A percentile compares a stretch with the other conserved stretches of the same genome.
Conservation (phyloP, 2,797 vertebrate genomes). For the Salarias fasciatus region DNA sequence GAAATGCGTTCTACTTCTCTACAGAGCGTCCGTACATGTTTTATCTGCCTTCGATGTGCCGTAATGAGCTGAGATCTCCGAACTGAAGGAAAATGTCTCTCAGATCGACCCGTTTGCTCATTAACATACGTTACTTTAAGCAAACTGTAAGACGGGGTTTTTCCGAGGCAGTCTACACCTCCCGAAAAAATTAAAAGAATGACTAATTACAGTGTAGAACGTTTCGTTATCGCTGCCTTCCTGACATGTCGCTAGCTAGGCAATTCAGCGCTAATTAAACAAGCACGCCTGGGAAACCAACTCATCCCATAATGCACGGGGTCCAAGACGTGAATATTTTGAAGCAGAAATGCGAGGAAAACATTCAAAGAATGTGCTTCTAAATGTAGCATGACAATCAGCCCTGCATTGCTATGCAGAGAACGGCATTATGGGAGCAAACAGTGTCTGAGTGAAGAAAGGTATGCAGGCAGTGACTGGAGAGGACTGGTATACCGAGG, state of each 20-base stretch:
- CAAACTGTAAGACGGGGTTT: neutral
- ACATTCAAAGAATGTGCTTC: slow-evolving; percentile 9
- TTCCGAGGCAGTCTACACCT: slow-evolving; percentile 16
- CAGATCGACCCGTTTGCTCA: slow-evolving; percentile 21
- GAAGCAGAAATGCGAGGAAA: slow-evolving; percentile 1
- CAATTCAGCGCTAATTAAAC: slow-evolving; percentile 22
- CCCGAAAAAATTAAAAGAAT: slow-evolving; percentile 9
- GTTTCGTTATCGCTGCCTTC: slow-evolving; percentile 6
- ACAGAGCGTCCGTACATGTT: neutral
- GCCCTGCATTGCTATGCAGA: slow-evolving; percentile 31
- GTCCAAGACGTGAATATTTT: slow-evolving; percentile 10
- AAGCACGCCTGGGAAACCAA: slow-evolving; percentile 12
- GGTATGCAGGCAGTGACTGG: slow-evolving; percentile 23
- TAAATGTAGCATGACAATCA: slow-evolving; percentile 25
- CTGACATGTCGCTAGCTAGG: slow-evolving; percentile 6
- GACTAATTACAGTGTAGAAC: slow-evolving; percentile 29
- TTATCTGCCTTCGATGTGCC: neutral
- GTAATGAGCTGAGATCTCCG: neutral
- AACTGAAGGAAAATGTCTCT: neutral
- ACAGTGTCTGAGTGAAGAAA: slow-evolving; percentile 24
- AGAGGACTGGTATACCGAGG: slow-evolving; percentile 33
- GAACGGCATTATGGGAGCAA: slow-evolving; percentile 16
- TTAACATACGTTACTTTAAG: slow-evolving; percentile 12
- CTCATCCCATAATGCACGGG: slow-evolving; percentile 8
- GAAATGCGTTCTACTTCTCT: slow-evolving; percentile 7